Conservation (phyloP, 2,888 invertebrate species). For the Rhabditophanes sp. region DNA sequence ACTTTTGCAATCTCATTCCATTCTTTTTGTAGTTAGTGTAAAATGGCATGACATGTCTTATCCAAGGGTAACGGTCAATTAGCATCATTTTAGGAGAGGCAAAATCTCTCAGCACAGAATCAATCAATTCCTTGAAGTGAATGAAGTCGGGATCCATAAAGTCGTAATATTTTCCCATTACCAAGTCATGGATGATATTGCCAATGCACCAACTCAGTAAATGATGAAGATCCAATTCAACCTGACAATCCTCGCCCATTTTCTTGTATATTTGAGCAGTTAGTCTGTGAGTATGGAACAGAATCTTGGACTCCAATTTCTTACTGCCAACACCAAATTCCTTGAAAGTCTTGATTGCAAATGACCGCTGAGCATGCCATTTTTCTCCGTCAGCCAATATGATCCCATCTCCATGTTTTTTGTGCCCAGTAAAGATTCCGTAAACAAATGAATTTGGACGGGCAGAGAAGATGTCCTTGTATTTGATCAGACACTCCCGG, state of each 20-base stretch:
- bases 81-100: slow-evolving; percentile 19
- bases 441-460: slow-evolving; percentile 24
- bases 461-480: slow-evolving; percentile 15
- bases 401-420: slow-evolving; percentile 30
- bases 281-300: slow-evolving; percentile 12
- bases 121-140: slow-evolving; percentile 23
- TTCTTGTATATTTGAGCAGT: slow-evolving; percentile 9
- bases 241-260: not conserved
- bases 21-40: slow-evolving; percentile 22
- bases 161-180: slow-evolving; percentile 30
- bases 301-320: slow-evolving; percentile 16
- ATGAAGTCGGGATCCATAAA: slow-evolving; percentile 29
- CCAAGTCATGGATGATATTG: slow-evolving; percentile 41
- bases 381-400: slow-evolving; percentile 25
- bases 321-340: slow-evolving; percentile 19
- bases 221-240: slow-evolving; percentile 18
- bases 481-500: slow-evolving; percentile 2
- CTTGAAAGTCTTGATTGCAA: slow-evolving; percentile 17
- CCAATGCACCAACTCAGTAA: slow-evolving; percentile 29
- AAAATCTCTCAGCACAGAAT: slow-evolving; percentile 19
- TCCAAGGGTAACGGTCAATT: slow-evolving; percentile 25
- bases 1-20: slow-evolving; percentile 31
- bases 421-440: slow-evolving; percentile 24
- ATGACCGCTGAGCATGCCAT: slow-evolving; percentile 23
- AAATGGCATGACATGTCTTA: slow-evolving; percentile 20